Evolutionary conservation across 35 echinoderm and acorn worm genomes (phyloP), one percentile per base, ranked within the genome.

Genomic region (Lytechinus pictus): DNA sequence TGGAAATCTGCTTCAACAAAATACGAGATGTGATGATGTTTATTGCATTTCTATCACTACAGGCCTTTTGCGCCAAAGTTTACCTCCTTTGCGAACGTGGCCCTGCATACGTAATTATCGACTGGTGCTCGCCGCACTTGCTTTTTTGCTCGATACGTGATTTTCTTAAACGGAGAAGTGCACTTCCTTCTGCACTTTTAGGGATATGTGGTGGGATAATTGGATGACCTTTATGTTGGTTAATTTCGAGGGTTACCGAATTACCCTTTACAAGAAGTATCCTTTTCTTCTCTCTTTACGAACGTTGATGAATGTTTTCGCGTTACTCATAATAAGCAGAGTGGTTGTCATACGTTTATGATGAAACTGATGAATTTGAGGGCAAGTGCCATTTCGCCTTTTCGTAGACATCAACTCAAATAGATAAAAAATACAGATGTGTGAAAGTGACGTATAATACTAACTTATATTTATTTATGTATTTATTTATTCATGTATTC

Each of bases 101-200:
- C 19, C 66, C 66, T 79, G 66, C 66, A 79, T 79, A 79, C 66
- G n/a, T 79, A 79, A 79, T 79, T 24, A 24, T 7, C 66, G 19
- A 1, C 66, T 0, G 19, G 4, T 79, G 4, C 6, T 58, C 56
- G 56, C 9, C 56, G 66, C 66, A 24, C 66, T 79, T 7, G 14
- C 21, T 6, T n/a, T 79, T 79, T 24, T 7, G 21, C 21, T 79
- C 66, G 66, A 79, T 79, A 79, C 66, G 66, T 79, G 66, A n/a
- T 79, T 79, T 79, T 79, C 66, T 79, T 79, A 79, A 79, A 79
- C 66, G n/a, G 66, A 79, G 66, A n/a, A n/a, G 66, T 79, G 66
- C 66, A 79, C 66, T 79, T 79, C 66, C 66, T 79, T 79, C n/a
- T 79, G 66, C 66, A 79, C 66, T 79, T 79, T 79, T 14, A 79